These are phyloP conservation scores for Omphaloscelis lunosa DNA, from an alignment of 2,888 invertebrate species.

Conservation along the genomic window DNA sequence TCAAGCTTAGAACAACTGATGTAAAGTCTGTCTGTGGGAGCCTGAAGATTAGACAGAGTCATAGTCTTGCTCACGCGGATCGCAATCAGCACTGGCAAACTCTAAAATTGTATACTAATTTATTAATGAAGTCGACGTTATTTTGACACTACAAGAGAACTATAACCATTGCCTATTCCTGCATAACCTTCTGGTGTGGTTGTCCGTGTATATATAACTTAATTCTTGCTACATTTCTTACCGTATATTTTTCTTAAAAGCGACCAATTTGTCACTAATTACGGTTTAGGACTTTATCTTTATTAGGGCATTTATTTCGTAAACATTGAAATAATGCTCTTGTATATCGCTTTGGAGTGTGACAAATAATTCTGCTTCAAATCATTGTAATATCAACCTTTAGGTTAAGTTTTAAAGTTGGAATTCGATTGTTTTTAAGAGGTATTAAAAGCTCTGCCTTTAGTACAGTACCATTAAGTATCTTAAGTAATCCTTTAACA, in stretches of 20 bases:
- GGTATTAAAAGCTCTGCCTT: constrained; percentile 11
- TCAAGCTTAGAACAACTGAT: no score
- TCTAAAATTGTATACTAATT: no score
- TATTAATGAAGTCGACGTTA: background rate
- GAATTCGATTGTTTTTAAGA: background rate
- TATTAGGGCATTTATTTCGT: constrained; percentile 77
- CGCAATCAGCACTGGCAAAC: no score
- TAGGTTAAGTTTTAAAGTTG: background rate
- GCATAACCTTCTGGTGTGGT: background rate
- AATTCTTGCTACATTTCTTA: constrained; percentile 70
- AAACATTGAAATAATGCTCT: constrained; percentile 73
- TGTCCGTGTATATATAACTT: constrained; percentile 6
- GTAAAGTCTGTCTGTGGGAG: no score
- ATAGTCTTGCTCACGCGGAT: no score
- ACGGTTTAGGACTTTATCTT: constrained; percentile 78
- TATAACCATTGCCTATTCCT: background rate
- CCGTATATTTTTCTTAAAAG: constrained; percentile 72
- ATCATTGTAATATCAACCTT: constrained; percentile 36
- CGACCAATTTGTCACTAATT: constrained; percentile 84
- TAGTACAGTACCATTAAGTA: constrained; percentile 7
- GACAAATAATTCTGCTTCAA: constrained; percentile 29
- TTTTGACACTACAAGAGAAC: background rate
- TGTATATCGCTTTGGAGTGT: constrained; percentile 49
- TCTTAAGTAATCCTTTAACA: constrained; percentile 38
- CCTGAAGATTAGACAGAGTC: no score